Base-by-base conservation (phyloP, 1,140 invertebrate species). In the Leptinotarsa texana region DNA sequence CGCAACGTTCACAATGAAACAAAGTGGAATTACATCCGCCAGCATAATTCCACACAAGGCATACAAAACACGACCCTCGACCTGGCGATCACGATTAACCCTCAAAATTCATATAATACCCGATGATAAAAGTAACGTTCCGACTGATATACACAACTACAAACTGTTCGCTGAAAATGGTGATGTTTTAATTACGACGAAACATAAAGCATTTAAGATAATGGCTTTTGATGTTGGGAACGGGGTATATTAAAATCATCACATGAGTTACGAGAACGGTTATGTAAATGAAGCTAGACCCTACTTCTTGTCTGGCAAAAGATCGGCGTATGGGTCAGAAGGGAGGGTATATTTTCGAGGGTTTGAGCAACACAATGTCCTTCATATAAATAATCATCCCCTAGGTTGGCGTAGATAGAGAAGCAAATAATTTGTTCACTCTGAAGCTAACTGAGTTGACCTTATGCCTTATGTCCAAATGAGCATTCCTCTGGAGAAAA, bases 141-240 rank as follows among this genome's bases (percentile, higher is more conserved):
- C 0, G n/a, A 57, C 51, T 57, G 51, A 15, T 57, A 57, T 18
- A 57, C 4, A 57, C 5, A 57, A 18, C 51, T 15, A 65, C 63
- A 33, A 65, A 65, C 27, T 21, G 48, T 51, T 6, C 49, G 21
- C 18, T 61, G 48, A 70, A 70, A 70, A 70, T 57, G 51, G 69
- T 49, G 47, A 21, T 70, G 69, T 70, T 70, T 70, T 70, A 70
- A 70, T 70, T 70, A 70, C 69, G 24, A 5, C 27, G 48, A 61
- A 70, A 70, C 49, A 70, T 70, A 70, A 70, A 70, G 69, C 69
- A 70, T 70, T 70, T 70, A 70, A 70, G 69, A 70, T 70, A 70
- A 70, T 70, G 69, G 69, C 69, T 57, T 70, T 70, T 70, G 69
- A 70, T 70, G 48, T 70, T 27, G 18, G 47, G 24, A 70, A 24